Conservation (phyloP, 53 echinoderm and acorn worm species). For the Actinopyga echinites region DNA sequence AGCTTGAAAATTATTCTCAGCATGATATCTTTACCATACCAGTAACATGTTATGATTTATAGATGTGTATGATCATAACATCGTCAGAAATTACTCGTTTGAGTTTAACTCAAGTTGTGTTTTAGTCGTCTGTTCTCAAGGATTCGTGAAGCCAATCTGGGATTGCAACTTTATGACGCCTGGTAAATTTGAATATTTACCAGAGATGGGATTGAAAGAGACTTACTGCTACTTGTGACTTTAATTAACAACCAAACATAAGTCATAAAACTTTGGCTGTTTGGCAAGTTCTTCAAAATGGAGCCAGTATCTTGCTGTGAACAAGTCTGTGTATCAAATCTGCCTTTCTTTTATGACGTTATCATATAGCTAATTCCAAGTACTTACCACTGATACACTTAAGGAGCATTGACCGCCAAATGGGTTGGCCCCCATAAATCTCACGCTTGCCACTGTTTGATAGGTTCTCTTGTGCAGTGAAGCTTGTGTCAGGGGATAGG, state of each 20-base stretch:
- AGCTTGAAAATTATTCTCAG: too few relatives aligned
- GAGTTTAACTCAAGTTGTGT: too few relatives aligned
- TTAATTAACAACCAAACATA: conserved; percentile 6
- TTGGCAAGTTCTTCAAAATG: conserved; percentile 6
- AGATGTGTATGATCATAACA: too few relatives aligned
- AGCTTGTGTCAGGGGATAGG: conserved; percentile 11
- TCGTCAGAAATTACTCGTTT: too few relatives aligned
- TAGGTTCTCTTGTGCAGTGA: background rate
- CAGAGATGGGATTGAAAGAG: background rate
- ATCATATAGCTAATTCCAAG: background rate
- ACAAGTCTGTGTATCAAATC: conserved; percentile 22
- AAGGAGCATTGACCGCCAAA: conserved; percentile 30
- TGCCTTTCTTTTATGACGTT: conserved; percentile 21
- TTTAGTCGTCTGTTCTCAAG: too few relatives aligned
- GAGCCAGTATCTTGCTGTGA: conserved; percentile 18
- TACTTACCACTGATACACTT: background rate
- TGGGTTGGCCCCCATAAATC: conserved; percentile 25
- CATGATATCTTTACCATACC: too few relatives aligned
- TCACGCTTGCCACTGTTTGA: background rate
- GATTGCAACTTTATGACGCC: conserved; percentile 15
- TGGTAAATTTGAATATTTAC: background rate
- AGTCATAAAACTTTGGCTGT: conserved; percentile 18
- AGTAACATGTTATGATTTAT: too few relatives aligned
- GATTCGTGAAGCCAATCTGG: background rate
- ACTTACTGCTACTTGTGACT: background rate